Evolutionary conservation across 1,140 invertebrate genomes (phyloP).

Genomic region (Gonioctena quinquepunctata): DNA sequence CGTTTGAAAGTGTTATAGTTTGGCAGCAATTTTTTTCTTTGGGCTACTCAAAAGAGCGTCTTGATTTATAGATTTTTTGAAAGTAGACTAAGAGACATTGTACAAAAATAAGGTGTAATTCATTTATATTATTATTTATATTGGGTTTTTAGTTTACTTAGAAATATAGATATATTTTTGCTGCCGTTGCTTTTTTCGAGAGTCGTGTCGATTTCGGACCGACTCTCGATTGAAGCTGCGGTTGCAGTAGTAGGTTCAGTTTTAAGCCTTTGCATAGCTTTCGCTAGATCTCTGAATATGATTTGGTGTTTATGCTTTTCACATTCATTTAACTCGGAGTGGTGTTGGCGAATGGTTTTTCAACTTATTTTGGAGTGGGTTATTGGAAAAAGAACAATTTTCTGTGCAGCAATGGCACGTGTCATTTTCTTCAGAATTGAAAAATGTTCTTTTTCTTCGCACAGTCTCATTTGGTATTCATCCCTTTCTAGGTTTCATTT

Average conservation of each 20-base stretch:
- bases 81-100: constrained; percentile 29
- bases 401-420: too few relatives aligned
- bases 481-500: too few relatives aligned
- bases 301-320: constrained; percentile 42
- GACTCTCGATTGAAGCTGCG: neutral
- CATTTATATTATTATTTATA: constrained; percentile 32
- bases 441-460: too few relatives aligned
- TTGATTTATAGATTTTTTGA: neutral
- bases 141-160: constrained; percentile 40
- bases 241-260: constrained; percentile 32
- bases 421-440: too few relatives aligned
- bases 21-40: too few relatives aligned
- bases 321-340: constrained; percentile 22
- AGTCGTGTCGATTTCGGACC: neutral
- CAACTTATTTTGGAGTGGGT: neutral
- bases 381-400: constrained; percentile 1
- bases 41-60: neutral
- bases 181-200: neutral
- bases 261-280: constrained; percentile 52
- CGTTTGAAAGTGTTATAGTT: too few relatives aligned
- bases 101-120: constrained; percentile 38
- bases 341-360: constrained; percentile 26
- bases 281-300: constrained; percentile 52
- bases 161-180: constrained; percentile 22
- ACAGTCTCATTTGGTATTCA: too few relatives aligned